Base-by-base conservation (phyloP, 2,113 vertebrate genomes). In the Onychostruthus taczanowskii region DNA sequence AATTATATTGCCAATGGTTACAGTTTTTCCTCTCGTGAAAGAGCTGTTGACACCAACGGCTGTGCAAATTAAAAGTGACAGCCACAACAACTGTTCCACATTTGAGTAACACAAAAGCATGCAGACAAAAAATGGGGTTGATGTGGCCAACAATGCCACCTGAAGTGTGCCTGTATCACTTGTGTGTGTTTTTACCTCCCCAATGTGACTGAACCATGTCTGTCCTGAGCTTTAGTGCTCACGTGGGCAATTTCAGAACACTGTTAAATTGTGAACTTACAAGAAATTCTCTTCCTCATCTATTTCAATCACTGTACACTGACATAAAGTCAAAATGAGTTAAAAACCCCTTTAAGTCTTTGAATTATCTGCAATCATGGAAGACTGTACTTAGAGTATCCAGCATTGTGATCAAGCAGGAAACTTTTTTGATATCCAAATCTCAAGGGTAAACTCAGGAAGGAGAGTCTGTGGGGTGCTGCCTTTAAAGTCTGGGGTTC, bases 21-120 rank as follows among this genome's bases (percentile, higher is more conserved):
- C 24, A 46, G 53, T 24, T 94, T 93, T 87, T 76, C 66, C 64
- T 94, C 49, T 81, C 49, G 17, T 30, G 84, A 75, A 76, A 69
- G 80, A 87, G 91, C 52, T 93, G 87, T 44, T 92, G 69, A 95
- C 91, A 89, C 56, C 83, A 84, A 91, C 1, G 28, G 61, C 94
- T 95, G 86, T 72, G 76, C 68, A 87, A 92, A 95, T 81, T 31
- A 68, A 35, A 93, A 95, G 83, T 81, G 93, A 89, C 73, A 96
- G 93, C 44, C 94, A 78, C 64, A 95, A 85, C 87, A 95, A 91
- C 86, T 90, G 91, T 52, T 95, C 83, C 80, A 41, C 14, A 61
- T 74, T 93, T 31, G 52, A 78, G 52, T 68, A 56, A 31, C 64
- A 77, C 49, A 84, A 58, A 81, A 89, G 55, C 50, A 70, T 0